Percentiles rank a stretch among this genome's conserved stretches.
Evolutionary conservation across 1,140 invertebrate species (phyloP).

Genomic region (Rhopalosiphum padi): DNA sequence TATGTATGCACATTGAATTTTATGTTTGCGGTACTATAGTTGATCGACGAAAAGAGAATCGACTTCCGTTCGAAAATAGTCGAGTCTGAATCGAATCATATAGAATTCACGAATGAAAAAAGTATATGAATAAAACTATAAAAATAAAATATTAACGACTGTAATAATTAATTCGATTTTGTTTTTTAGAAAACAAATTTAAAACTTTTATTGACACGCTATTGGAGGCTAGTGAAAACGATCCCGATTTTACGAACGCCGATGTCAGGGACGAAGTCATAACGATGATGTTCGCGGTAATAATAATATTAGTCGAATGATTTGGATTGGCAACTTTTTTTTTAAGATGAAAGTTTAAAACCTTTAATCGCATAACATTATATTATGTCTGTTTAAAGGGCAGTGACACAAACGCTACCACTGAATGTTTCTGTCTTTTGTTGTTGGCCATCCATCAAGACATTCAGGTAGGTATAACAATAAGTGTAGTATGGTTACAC

Average conservation of each 20-base stretch:
- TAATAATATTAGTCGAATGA: not conserved
- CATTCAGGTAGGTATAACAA: constrained; percentile 64
- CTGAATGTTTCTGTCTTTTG: constrained; percentile 64
- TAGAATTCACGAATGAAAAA: not conserved
- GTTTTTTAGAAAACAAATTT: constrained; percentile 33
- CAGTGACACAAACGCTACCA: constrained; percentile 72
- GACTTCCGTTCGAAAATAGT: not conserved
- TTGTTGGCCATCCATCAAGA: constrained; percentile 69
- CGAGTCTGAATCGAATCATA: not conserved
- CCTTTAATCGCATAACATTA: not conserved
- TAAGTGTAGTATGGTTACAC: too few species aligned
- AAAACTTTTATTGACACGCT: constrained; percentile 26
- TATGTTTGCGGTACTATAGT: not conserved
- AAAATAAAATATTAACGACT: not conserved
- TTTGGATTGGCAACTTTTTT: not conserved
- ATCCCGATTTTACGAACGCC: constrained; percentile 5
- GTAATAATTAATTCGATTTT: not conserved
- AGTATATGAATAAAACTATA: not conserved
- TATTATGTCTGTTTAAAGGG: constrained; percentile 67
- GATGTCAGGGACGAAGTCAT: constrained; percentile 43
- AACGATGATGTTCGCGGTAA: constrained; percentile 54
- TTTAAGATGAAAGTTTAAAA: not conserved
- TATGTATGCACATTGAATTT: not conserved
- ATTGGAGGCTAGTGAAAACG: not conserved
- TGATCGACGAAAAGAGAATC: constrained; percentile 22